phyloP scores from a whole-genome alignment of 2,113 vertebrate genomes.

The Elanus axillaris region DNA sequence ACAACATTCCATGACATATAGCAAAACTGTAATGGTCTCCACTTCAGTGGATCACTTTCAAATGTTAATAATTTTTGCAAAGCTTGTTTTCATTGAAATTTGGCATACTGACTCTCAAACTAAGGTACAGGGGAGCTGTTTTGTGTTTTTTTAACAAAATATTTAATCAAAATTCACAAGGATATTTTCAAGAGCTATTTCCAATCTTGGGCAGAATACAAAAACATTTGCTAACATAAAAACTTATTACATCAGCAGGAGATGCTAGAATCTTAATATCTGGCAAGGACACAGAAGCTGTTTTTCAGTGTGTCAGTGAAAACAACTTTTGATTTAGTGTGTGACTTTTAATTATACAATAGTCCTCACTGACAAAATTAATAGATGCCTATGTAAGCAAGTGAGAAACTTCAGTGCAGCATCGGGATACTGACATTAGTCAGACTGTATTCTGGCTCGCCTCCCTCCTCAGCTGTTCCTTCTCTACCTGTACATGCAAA shows the following conservation, averaged over 20 bases:
- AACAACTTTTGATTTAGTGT: not conserved
- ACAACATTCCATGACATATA: not conserved
- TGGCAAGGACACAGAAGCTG: not conserved
- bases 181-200: not conserved
- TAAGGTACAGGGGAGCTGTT: not conserved
- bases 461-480: not conserved
- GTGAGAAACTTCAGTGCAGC: not conserved
- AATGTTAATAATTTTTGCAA: not conserved
- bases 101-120: not conserved
- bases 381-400: not conserved
- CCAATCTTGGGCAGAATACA: not conserved
- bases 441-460: not conserved
- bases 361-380: not conserved
- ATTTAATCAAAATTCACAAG: not conserved
- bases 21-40: not conserved
- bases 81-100: not conserved
- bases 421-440: not conserved
- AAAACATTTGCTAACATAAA: not conserved
- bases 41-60: not conserved
- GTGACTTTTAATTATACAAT: not conserved
- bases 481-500: not conserved
- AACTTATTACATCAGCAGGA: not conserved
- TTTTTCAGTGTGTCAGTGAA: not conserved
- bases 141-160: not conserved
- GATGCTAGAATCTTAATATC: not conserved